Evolutionary conservation across 2,888 invertebrate species (phyloP).

Genomic region (Arrhopalites spinosus): DNA sequence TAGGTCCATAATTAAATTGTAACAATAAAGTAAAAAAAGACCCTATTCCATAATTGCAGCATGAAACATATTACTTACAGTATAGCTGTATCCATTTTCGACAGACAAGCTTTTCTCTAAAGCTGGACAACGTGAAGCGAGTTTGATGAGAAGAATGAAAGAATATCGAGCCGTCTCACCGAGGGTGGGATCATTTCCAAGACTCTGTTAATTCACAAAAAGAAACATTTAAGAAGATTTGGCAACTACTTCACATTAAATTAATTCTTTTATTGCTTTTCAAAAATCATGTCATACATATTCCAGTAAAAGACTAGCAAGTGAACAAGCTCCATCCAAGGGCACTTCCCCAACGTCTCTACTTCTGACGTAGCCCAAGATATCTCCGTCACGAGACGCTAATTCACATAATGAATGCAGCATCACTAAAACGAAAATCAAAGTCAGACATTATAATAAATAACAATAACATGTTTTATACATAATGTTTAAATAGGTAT

Average conservation of each 20-base stretch:
- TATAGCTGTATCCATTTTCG: conserved; percentile 50
- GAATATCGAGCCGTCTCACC: conserved; percentile 52
- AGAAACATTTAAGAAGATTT: too few relatives aligned
- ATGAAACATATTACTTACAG: too few relatives aligned
- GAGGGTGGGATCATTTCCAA: conserved; percentile 45
- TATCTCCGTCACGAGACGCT: conserved; percentile 52
- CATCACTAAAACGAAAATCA: conserved; percentile 37
- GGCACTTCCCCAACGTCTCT: conserved; percentile 30
- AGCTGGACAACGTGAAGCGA: conserved; percentile 47
- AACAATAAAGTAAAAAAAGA: too few relatives aligned
- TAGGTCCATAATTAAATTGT: too few relatives aligned
- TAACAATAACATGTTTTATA: too few relatives aligned
- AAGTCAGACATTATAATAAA: too few relatives aligned
- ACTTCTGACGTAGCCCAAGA: conserved; percentile 48
- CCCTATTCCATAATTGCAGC: too few relatives aligned
- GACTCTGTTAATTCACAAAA: too few relatives aligned
- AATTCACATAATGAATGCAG: conserved; percentile 52
- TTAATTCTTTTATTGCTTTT: too few relatives aligned
- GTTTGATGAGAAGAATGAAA: conserved; percentile 51
- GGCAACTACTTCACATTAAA: too few relatives aligned
- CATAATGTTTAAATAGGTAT: too few relatives aligned
- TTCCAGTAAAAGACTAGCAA: conserved; percentile 53
- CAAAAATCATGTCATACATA: too few relatives aligned
- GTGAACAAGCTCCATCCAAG: conserved; percentile 53
- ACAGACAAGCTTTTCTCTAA: conserved; percentile 51